These are phyloP conservation scores for Drosophila mercatorum DNA, from an alignment of 2,888 invertebrate genomes.

Conservation along the genomic window DNA sequence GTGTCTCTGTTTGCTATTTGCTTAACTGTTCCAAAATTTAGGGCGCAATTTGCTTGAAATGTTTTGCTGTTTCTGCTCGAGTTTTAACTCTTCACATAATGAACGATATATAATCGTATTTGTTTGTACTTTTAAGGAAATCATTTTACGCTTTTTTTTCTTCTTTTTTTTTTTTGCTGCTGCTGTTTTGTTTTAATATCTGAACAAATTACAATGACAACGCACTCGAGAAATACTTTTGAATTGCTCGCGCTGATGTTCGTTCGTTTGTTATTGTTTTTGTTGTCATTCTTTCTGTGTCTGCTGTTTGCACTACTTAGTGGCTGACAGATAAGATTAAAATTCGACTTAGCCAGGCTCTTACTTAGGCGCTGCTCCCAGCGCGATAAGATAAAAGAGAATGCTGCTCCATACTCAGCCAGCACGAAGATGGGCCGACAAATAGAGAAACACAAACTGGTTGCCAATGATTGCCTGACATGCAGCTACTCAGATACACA, in stretches of 20 bases:
- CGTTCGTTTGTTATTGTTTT: slow-evolving; percentile 32
- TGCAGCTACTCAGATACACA: slow-evolving; percentile 26
- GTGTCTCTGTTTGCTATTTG: slow-evolving; percentile 63
- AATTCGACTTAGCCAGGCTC: slow-evolving; percentile 67
- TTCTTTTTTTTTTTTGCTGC: background rate
- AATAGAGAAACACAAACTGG: slow-evolving; percentile 39
- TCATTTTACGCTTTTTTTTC: slow-evolving; percentile 23
- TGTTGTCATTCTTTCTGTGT: slow-evolving; percentile 13
- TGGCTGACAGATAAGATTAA: slow-evolving; percentile 75
- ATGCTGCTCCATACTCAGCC: slow-evolving; percentile 18
- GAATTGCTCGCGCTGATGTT: slow-evolving; percentile 38
- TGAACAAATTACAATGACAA: slow-evolving; percentile 63
- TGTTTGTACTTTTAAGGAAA: slow-evolving; percentile 46
- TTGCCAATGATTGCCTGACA: slow-evolving; percentile 56
- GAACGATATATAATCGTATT: slow-evolving; percentile 9
- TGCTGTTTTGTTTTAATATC: slow-evolving; percentile 31
- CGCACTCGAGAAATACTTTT: slow-evolving; percentile 39
- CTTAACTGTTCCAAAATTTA: slow-evolving; percentile 53
- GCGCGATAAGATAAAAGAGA: slow-evolving; percentile 68
- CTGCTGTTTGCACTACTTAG: slow-evolving; percentile 75
- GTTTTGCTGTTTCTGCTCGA: slow-evolving; percentile 14
- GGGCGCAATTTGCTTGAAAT: slow-evolving; percentile 62
- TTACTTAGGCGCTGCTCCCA: slow-evolving; percentile 17
- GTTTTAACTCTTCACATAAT: background rate
- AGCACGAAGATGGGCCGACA: slow-evolving; percentile 7